These are phyloP conservation scores for Heliconius ethilla DNA, from an alignment of 2,888 invertebrate species.

Conservation along the genomic window DNA sequence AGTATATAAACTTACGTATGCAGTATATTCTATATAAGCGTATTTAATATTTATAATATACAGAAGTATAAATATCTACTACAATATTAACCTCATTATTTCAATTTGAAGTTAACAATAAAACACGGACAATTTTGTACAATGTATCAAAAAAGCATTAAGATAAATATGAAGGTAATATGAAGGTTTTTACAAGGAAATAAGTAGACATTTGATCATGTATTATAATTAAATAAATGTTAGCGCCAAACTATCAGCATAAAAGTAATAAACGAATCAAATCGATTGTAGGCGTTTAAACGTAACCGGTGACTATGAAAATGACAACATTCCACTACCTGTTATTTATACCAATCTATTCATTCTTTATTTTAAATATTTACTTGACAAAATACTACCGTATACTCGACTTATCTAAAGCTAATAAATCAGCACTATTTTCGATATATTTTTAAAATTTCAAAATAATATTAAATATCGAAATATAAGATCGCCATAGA, in stretches of 20 bases:
- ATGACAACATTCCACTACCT: constrained; percentile 11
- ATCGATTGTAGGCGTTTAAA: constrained; percentile 25
- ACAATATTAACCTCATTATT: background rate
- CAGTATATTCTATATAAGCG: background rate
- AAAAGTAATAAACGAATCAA: constrained; percentile 18
- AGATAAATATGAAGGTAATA: constrained; percentile 22
- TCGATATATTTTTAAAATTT: background rate
- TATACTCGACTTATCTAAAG: background rate
- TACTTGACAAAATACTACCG: background rate
- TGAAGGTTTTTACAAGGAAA: constrained; percentile 35
- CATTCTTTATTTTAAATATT: background rate
- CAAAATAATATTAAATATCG: background rate
- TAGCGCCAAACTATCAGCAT: constrained; percentile 11
- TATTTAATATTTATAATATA: background rate
- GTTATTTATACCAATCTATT: constrained; percentile 18
- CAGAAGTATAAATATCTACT: background rate
- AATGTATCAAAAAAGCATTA: constrained; percentile 9
- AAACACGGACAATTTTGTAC: constrained; percentile 1
- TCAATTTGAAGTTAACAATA: background rate
- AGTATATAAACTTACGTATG: constrained; percentile 8
- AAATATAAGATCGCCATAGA: background rate
- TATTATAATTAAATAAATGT: constrained; percentile 26
- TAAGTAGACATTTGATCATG: constrained; percentile 27
- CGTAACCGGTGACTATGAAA: constrained; percentile 8
- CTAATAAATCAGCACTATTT: no score